These are phyloP conservation scores for Mesoclemmys tuberculata DNA, from an alignment of 2,113 vertebrate genomes.

Conservation along the genomic window DNA sequence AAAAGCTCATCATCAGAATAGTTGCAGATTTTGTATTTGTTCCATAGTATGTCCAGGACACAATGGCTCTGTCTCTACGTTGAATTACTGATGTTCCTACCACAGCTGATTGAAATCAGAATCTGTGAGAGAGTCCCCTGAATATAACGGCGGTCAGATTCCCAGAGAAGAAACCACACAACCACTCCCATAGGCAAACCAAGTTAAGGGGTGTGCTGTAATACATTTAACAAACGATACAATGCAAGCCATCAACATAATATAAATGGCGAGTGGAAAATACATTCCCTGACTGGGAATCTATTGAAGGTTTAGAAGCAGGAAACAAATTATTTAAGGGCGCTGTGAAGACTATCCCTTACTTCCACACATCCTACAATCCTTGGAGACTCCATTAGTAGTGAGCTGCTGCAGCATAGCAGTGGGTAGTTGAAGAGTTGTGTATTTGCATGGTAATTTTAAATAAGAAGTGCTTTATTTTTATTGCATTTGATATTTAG, in stretches of 20 bases:
- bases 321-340: not conserved
- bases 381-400: not conserved
- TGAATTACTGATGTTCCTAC: not conserved
- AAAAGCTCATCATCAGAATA: not conserved
- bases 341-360: not conserved
- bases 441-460: not conserved
- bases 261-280: not conserved
- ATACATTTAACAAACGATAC: not conserved
- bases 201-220: accelerated
- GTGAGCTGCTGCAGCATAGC: not conserved
- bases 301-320: not conserved
- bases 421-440: not conserved
- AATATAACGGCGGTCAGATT: not conserved
- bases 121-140: not conserved
- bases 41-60: not conserved
- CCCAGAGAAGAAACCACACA: not conserved
- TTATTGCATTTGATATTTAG: not conserved
- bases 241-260: not conserved
- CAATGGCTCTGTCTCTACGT: not conserved
- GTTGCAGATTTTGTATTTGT: not conserved
- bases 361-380: not conserved
- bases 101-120: not conserved
- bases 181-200: not conserved
- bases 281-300: not conserved
- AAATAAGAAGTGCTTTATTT: not conserved